Conservation (phyloP, 2,888 invertebrate genomes). For the Camptogramma bilineatum region DNA sequence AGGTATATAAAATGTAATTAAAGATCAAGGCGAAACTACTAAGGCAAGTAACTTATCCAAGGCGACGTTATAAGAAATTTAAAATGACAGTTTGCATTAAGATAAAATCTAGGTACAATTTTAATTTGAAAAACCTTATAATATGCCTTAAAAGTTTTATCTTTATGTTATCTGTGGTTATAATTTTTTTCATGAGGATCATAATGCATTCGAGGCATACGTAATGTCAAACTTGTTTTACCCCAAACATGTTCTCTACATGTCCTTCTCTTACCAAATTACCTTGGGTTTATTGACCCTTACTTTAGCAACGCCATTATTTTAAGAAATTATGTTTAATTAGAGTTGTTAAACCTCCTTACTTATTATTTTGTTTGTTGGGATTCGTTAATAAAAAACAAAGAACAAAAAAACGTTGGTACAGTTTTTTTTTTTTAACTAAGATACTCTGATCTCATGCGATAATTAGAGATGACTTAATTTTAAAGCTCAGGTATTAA, state of each 20-base stretch:
- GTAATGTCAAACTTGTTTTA: neutral
- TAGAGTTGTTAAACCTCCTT: neutral
- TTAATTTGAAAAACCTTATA: neutral
- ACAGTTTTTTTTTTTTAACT: neutral
- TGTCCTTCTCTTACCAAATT: conserved; percentile 1
- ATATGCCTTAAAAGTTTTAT: neutral
- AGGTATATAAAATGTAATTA: neutral
- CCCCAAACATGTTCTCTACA: conserved; percentile 1
- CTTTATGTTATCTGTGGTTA: neutral
- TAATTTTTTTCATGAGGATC: neutral
- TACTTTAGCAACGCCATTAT: neutral
- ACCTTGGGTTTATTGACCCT: conserved; percentile 5
- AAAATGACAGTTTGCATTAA: neutral
- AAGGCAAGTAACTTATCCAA: conserved; percentile 1
- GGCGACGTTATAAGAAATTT: neutral
- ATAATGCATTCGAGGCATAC: conserved; percentile 7
- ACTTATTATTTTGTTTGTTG: neutral
- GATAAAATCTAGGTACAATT: conserved; percentile 1
- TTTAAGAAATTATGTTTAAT: conserved; percentile 9
- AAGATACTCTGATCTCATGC: too few species aligned
- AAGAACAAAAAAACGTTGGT: neutral
- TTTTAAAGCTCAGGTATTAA: too few species aligned
- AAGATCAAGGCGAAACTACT: neutral
- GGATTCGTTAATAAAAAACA: neutral
- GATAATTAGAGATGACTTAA: too few species aligned